These are phyloP conservation scores for Hirtodrosophila trivittata DNA, from an alignment of 2,888 invertebrate species.

Conservation along the genomic window DNA sequence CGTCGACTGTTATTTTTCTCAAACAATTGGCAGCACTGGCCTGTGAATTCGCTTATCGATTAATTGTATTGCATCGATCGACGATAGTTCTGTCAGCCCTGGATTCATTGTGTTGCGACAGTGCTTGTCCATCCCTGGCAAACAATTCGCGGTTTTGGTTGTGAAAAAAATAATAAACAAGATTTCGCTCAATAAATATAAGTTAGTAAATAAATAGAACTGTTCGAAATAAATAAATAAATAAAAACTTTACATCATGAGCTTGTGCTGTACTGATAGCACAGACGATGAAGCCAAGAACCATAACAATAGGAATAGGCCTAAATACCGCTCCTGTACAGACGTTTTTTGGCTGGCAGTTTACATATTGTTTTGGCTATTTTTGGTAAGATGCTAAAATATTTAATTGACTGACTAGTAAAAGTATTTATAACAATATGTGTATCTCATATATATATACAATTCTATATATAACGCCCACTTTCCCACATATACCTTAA, in stretches of 20 bases:
- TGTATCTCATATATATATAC: background rate
- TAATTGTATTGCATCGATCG: too few species aligned
- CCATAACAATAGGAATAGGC: conserved; percentile 77
- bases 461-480: background rate
- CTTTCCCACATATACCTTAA: background rate
- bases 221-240: background rate
- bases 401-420: background rate
- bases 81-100: conserved; percentile 14
- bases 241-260: conserved; percentile 84
- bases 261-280: conserved; percentile 89
- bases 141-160: conserved; percentile 60
- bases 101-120: background rate
- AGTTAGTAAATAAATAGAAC: conserved; percentile 28
- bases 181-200: conserved; percentile 31
- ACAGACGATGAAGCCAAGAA: conserved; percentile 84
- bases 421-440: background rate
- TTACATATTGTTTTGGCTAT: conserved; percentile 91
- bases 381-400: conserved; percentile 87
- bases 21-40: too few species aligned
- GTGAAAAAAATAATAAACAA: conserved; percentile 43
- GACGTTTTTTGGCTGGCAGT: conserved; percentile 92
- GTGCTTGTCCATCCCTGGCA: conserved; percentile 30
- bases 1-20: too few species aligned
- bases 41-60: too few species aligned
- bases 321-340: conserved; percentile 91